Base-by-base conservation (phyloP, 2,797 vertebrate species). In the Eulemur albifrons region DNA sequence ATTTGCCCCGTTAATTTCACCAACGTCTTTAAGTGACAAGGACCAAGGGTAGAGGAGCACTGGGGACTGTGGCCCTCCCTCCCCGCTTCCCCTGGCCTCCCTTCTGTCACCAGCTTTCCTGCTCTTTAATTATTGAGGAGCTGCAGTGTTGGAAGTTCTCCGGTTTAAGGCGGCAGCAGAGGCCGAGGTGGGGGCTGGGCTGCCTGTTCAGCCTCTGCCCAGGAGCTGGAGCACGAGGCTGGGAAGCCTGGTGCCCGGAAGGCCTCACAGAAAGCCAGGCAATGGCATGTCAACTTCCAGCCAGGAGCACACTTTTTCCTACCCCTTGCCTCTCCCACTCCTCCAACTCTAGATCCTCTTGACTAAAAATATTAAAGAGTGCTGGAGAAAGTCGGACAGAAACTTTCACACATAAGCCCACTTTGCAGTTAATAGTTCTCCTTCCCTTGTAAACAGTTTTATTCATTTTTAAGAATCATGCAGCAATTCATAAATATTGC, bases 381-480 rank as follows among this genome's bases (percentile, higher is more conserved):
- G 18, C 32, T 20, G 6, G 27, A 72, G 38, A 75, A 84, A 86
- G 48, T 32, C 4, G 0, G 18, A 35, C 70, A 40, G n/a, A 90
- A 92, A 72, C 50, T 43, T 61, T n/a, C 67, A 77, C 75, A 72
- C 57, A 88, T 4, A 75, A 85, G 45, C 32, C 52, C 77, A 48
- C 18, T 23, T 75, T 20, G 3, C 63, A 79, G 72, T 25, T 77
- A 86, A 54, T 18, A 30, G 61, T 40, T 61, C 69, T 86, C 94
- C 88, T 88, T 95, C 90, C 96, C 93, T 95, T 97, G 97, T 97
- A 96, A 98, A 97, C 98, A 96, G 85, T 61, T 98, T 98, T 98
- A 98, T 98, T 98, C 96, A 80, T 82, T 83, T 97, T 98, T 90
- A 86, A 95, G 97, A 98, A 94, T 95, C 98, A 98, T 98, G 98